Percentiles rank a stretch among this genome's conserved stretches.
Evolutionary conservation across 1,140 invertebrate genomes (phyloP).

Genomic region (Pogonognathellus flavescens): DNA sequence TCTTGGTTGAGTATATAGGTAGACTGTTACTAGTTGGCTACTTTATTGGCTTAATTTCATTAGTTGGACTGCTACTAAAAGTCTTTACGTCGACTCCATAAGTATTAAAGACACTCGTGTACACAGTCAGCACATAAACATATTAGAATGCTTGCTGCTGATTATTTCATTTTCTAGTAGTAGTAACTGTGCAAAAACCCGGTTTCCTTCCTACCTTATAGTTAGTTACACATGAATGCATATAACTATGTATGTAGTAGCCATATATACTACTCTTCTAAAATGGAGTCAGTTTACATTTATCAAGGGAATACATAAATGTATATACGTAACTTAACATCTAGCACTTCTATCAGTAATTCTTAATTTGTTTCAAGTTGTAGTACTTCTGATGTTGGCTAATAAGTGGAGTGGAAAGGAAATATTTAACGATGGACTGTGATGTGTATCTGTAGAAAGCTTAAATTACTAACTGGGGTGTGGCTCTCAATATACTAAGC

Average conservation of each 20-base stretch:
- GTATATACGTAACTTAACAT: too few species aligned
- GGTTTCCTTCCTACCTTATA: too few species aligned
- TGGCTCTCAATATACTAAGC: background rate
- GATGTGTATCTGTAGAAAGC: background rate
- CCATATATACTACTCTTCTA: too few species aligned
- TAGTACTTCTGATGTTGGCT: background rate
- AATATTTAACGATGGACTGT: slow-evolving; percentile 7
- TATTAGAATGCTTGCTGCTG: too few species aligned
- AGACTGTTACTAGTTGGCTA: background rate
- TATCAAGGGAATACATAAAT: slow-evolving; percentile 2
- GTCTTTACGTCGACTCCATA: too few species aligned
- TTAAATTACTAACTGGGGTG: background rate
- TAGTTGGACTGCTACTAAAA: background rate
- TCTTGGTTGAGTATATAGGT: background rate
- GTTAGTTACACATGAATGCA: too few species aligned
- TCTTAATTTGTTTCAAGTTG: background rate
- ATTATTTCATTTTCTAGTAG: too few species aligned
- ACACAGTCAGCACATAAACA: too few species aligned
- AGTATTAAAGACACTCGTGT: too few species aligned
- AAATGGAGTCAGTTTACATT: background rate
- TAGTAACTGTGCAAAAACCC: too few species aligned
- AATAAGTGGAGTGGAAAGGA: slow-evolving; percentile 17
- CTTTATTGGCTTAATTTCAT: slow-evolving; percentile 27
- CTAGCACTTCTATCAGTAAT: too few species aligned
- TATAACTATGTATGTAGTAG: too few species aligned